Evolutionary conservation across 2,888 invertebrate species (phyloP).

Genomic region (Latheticus oryzae): DNA sequence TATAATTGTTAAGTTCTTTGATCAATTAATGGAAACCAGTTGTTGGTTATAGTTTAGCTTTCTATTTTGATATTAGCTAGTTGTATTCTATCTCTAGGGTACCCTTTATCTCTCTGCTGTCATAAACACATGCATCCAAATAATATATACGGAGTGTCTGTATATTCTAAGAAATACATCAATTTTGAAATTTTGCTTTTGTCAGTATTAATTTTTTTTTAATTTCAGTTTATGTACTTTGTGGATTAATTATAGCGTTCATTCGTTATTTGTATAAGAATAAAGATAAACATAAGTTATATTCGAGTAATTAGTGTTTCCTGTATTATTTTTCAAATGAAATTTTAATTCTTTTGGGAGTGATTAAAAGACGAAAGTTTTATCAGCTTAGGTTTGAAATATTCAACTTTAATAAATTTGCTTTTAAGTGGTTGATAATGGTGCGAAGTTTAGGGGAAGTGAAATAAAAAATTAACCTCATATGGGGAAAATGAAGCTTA

Average conservation of each 20-base stretch:
- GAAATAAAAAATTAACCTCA: conserved; percentile 6
- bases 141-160: conserved; percentile 39
- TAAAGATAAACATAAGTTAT: conserved; percentile 25
- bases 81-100: conserved; percentile 44
- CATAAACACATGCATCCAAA: conserved; percentile 51
- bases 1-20: conserved; percentile 30
- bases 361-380: too few relatives aligned
- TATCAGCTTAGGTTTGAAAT: too few relatives aligned
- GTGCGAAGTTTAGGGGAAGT: conserved; percentile 5
- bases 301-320: conserved; percentile 37
- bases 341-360: conserved; percentile 35
- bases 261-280: conserved; percentile 10
- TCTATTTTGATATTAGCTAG: conserved; percentile 36
- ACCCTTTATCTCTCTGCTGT: conserved; percentile 47
- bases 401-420: conserved; percentile 38
- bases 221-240: background rate
- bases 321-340: conserved; percentile 38
- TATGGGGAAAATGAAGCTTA: conserved; percentile 7
- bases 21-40: conserved; percentile 38
- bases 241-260: conserved; percentile 4
- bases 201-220: conserved; percentile 20
- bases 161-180: conserved; percentile 32
- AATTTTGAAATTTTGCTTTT: conserved; percentile 30
- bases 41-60: conserved; percentile 32
- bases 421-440: conserved; percentile 35